phyloP scores from a whole-genome alignment of 2,797 vertebrate species.

The Malurus splendens region DNA sequence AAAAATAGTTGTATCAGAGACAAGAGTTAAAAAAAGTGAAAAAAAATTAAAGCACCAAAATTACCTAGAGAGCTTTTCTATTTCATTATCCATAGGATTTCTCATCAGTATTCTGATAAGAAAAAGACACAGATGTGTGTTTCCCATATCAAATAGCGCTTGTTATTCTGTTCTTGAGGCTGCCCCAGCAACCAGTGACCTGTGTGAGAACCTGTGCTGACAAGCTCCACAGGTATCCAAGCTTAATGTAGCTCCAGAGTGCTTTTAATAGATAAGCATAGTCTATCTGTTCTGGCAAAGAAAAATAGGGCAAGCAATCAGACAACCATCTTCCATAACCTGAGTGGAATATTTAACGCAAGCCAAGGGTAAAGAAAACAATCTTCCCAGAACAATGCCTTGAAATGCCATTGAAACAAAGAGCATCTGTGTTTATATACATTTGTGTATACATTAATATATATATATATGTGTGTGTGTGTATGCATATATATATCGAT shows the following conservation, averaged over 20 bases:
- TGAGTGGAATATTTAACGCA: slow-evolving; percentile 67
- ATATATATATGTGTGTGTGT: accelerated
- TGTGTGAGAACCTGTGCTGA: slow-evolving; percentile 59
- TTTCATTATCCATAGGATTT: not conserved
- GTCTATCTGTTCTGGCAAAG: slow-evolving; percentile 59
- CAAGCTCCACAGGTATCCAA: slow-evolving; percentile 70
- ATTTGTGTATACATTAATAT: accelerated
- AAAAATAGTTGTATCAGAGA: not conserved
- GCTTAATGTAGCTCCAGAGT: slow-evolving; percentile 60
- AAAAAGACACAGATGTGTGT: not conserved
- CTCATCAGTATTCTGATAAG: not conserved
- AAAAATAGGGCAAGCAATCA: slow-evolving; percentile 69
- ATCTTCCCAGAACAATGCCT: not conserved
- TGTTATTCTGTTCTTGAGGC: slow-evolving; percentile 57
- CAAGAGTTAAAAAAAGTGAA: not conserved
- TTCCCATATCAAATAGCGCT: slow-evolving; percentile 32
- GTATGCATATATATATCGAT: accelerated
- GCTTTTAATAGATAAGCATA: slow-evolving; percentile 71
- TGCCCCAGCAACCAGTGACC: slow-evolving; percentile 61
- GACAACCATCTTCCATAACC: slow-evolving; percentile 50
- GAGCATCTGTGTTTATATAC: not conserved
- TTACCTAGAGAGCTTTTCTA: not conserved
- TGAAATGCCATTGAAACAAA: not conserved
- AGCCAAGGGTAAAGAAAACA: slow-evolving; percentile 67
- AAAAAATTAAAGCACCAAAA: accelerated